Base-by-base conservation (phyloP, 2,797 vertebrate genomes). In the Notoglanidium macrostoma region DNA sequence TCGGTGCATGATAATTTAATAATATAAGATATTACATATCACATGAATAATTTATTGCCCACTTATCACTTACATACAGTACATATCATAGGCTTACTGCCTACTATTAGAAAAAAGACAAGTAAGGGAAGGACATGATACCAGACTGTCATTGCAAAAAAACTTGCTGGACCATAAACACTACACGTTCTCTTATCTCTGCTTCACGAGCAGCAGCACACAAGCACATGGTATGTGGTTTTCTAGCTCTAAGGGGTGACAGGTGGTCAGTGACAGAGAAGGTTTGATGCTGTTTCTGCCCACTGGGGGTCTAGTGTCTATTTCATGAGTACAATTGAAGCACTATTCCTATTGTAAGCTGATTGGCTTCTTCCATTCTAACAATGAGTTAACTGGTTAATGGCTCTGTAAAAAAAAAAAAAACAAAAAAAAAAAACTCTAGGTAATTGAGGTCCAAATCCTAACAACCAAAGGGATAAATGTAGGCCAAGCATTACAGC, bases 281-380 rank as follows among this genome's bases (percentile, higher is more conserved):
- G 54, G 65, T 77, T 86, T 83, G 67, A 87, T 88, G 83, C 85
- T 73, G n/a, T 19, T 4, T 88, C 86, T 67, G 59, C 49, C 73
- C 46, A 61, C 68, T 85, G 57, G 67, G 72, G 83, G 83, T 88
- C 72, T 68, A 84, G 87, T 83, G 49, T 89, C 88, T 85, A 79
- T 89, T 88, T 82, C 63, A 79, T 73, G 49, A 29, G 46, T 87
- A 65, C 84, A 86, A 70, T 44, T 54, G 65, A 57, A 44, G n/a
- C 65, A 85, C 59, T 80, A 32, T 51, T 67, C 32, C 74, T 80
- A 40, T 63, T 85, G 87, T 83, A 80, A 68, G 15, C 21, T 51
- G 65, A 73, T 46, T 86, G 81, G 80, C 46, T 81, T 87, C 29
- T 61, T 81, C 82, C 1, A 44, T 59, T 54, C 40, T 85, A 21